Percentiles rank a stretch among this genome's conserved stretches.
Conservation (phyloP, 2,888 invertebrate genomes). For the Venustoraphidia nigricollis region DNA sequence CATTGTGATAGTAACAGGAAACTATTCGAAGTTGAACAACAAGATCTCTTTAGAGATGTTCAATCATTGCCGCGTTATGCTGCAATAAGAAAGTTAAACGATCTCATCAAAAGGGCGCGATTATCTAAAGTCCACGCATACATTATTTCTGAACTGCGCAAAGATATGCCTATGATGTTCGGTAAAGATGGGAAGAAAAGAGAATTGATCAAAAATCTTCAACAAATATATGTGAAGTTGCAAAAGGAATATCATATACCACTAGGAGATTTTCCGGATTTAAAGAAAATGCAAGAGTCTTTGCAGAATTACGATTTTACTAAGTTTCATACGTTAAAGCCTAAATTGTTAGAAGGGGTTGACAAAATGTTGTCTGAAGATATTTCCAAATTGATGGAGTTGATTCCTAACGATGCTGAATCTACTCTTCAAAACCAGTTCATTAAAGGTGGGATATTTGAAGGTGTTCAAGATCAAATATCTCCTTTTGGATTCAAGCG, state of each 20-base stretch:
- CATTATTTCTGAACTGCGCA: conserved; percentile 82
- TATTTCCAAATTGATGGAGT: conserved; percentile 86
- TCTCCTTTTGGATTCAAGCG: conserved; percentile 88
- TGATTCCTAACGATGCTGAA: conserved; percentile 53
- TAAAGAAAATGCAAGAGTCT: conserved; percentile 83
- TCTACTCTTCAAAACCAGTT: conserved; percentile 12
- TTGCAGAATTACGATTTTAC: conserved; percentile 79
- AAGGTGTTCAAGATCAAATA: conserved; percentile 65
- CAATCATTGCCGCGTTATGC: conserved; percentile 92
- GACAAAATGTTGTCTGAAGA: conserved; percentile 92
- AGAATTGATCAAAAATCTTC: conserved; percentile 84
- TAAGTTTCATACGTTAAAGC: conserved; percentile 83
- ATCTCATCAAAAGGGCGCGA: conserved; percentile 91
- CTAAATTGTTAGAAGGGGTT: conserved; percentile 77
- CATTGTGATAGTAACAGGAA: conserved; percentile 85
- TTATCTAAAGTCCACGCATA: conserved; percentile 97
- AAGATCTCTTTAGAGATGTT: conserved; percentile 86
- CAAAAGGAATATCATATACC: conserved; percentile 89
- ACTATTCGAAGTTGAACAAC: conserved; percentile 88
- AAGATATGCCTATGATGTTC: conserved; percentile 93
- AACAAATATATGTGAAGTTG: conserved; percentile 71
- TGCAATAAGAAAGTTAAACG: conserved; percentile 90
- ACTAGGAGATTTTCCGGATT: conserved; percentile 92
- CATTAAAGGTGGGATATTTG: conserved; percentile 79
- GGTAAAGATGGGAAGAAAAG: conserved; percentile 95